A percentile compares a stretch with the other conserved stretches of the same genome.
These are phyloP conservation scores for Orgyia antiqua DNA, from an alignment of 2,888 invertebrate genomes.

Conservation along the genomic window DNA sequence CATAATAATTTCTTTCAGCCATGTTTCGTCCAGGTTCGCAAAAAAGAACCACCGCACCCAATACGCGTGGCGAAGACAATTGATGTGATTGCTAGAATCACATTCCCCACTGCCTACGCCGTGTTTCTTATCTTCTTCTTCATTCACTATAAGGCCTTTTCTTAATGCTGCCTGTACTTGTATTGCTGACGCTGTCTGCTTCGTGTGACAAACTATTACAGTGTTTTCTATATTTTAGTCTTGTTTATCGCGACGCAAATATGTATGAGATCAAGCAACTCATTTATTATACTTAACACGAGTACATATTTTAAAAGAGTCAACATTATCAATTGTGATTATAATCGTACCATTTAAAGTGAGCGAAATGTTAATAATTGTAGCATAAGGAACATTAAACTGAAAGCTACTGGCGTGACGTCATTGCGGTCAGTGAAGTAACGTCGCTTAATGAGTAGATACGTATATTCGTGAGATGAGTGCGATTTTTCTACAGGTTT, in stretches of 20 bases:
- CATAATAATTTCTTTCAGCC: slow-evolving; percentile 80
- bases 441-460: no score
- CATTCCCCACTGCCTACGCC: slow-evolving; percentile 95
- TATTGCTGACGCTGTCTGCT: slow-evolving; percentile 44
- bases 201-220: slow-evolving; percentile 45
- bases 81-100: slow-evolving; percentile 95
- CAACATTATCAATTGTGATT: slow-evolving; percentile 52
- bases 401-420: slow-evolving; percentile 30
- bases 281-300: slow-evolving; percentile 19
- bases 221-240: slow-evolving; percentile 42
- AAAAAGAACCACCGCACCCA: slow-evolving; percentile 94
- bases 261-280: slow-evolving; percentile 36
- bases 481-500: slow-evolving; percentile 60
- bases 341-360: slow-evolving; percentile 35
- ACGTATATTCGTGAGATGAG: slow-evolving; percentile 32
- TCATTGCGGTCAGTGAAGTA: no score
- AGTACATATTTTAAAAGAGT: slow-evolving; percentile 43
- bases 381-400: slow-evolving; percentile 35
- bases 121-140: slow-evolving; percentile 97
- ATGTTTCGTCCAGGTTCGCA: slow-evolving; percentile 91
- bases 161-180: slow-evolving; percentile 71
- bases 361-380: slow-evolving; percentile 40
- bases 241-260: slow-evolving; percentile 42
- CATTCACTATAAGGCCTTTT: slow-evolving; percentile 94
- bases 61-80: slow-evolving; percentile 96